These are phyloP conservation scores for Anagyrus pseudococci DNA, from an alignment of 2,888 invertebrate species.

Conservation along the genomic window DNA sequence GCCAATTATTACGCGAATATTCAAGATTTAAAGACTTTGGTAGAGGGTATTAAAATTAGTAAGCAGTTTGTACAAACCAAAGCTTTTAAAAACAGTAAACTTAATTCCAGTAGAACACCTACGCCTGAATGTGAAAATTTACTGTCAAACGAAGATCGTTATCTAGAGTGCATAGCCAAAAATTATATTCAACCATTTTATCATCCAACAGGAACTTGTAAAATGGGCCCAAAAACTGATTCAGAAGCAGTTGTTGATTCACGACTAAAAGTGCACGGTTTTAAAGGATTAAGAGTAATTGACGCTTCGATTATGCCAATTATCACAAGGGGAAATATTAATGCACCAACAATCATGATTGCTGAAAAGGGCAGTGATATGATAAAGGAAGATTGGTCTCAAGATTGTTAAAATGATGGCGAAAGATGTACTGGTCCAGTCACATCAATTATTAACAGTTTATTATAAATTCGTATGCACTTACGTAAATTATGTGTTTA, in stretches of 20 bases:
- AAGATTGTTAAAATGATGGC: background rate
- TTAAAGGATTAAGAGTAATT: background rate
- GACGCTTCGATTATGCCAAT: conserved; percentile 1
- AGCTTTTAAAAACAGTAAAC: conserved; percentile 67
- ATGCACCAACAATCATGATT: conserved; percentile 3
- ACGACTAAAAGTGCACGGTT: background rate
- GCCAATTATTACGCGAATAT: conserved; percentile 72
- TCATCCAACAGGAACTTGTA: conserved; percentile 12
- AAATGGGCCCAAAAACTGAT: conserved; percentile 4
- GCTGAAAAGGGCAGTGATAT: conserved; percentile 5
- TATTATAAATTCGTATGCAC: too few relatives aligned
- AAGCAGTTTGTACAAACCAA: conserved; percentile 65
- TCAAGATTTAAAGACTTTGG: conserved; percentile 66
- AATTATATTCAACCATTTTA: conserved; percentile 6
- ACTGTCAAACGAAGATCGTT: background rate
- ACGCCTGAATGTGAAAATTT: background rate
- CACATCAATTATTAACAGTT: too few relatives aligned
- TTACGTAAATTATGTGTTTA: too few relatives aligned
- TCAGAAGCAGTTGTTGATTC: conserved; percentile 3
- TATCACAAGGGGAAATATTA: background rate
- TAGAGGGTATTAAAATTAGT: conserved; percentile 67
- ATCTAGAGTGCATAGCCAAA: conserved; percentile 2
- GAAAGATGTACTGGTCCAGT: too few relatives aligned
- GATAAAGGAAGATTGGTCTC: background rate
- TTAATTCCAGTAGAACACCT: conserved; percentile 58